Conservation (phyloP, 1,140 invertebrate species). For the Colletes latitarsis region DNA sequence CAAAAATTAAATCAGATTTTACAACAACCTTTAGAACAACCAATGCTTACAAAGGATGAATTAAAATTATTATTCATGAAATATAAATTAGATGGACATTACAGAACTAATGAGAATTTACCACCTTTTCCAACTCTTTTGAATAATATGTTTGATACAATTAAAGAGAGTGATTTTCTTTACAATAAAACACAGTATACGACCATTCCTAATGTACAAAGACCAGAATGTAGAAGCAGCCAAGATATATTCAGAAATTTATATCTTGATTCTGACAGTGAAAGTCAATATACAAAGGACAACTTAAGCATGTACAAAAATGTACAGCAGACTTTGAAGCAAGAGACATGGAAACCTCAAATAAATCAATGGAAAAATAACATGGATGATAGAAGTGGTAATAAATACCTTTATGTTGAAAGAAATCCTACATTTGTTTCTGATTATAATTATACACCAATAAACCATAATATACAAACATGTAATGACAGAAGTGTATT, state of each 20-base stretch:
- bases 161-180: neutral
- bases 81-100: constrained; percentile 40
- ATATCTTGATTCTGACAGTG: neutral
- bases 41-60: constrained; percentile 22
- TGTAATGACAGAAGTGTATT: neutral
- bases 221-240: neutral
- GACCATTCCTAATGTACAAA: neutral
- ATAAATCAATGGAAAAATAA: neutral
- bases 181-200: neutral
- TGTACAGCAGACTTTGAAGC: neutral
- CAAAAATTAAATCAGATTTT: neutral
- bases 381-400: neutral
- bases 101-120: constrained; percentile 1
- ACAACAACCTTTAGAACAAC: neutral
- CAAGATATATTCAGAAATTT: neutral
- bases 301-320: neutral
- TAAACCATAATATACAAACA: neutral
- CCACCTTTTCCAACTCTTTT: neutral
- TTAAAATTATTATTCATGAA: constrained; percentile 19
- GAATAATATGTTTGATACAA: neutral
- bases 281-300: neutral
- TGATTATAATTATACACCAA: neutral
- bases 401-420: neutral
- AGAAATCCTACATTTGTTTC: neutral
- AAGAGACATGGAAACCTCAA: neutral